Evolutionary conservation across 2,888 invertebrate species (phyloP).

Genomic region (Lobophora halterata): DNA sequence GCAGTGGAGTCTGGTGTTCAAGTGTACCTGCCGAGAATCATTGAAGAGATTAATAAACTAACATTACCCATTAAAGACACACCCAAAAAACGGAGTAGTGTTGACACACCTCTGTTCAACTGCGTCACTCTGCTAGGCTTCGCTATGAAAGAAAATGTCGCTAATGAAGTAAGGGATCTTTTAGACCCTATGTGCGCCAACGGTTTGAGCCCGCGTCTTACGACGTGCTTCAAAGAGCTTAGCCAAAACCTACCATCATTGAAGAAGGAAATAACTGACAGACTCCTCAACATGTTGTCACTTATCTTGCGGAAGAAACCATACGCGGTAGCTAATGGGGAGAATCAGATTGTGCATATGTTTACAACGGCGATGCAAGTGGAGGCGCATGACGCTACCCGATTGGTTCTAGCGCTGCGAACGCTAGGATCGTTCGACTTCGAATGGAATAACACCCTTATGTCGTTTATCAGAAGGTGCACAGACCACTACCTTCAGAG

Average conservation of each 20-base stretch:
- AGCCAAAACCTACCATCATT: conserved; percentile 93
- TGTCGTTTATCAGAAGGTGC: conserved; percentile 95
- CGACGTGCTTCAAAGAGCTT: conserved; percentile 94
- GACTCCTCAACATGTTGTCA: conserved; percentile 94
- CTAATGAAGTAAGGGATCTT: conserved; percentile 89
- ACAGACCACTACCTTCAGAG: conserved; percentile 94
- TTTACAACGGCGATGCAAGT: conserved; percentile 64
- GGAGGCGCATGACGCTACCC: conserved; percentile 88
- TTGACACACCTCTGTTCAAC: conserved; percentile 94
- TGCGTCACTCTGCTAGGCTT: conserved; percentile 96
- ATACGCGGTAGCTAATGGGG: conserved; percentile 82
- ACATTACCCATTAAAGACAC: conserved; percentile 89
- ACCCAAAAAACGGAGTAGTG: conserved; percentile 85
- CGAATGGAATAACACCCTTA: conserved; percentile 91
- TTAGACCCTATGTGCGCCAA: conserved; percentile 95
- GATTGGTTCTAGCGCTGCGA: conserved; percentile 93
- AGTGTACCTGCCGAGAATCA: conserved; percentile 89
- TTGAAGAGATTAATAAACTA: conserved; percentile 87
- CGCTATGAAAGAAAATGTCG: conserved; percentile 90
- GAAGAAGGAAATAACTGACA: conserved; percentile 95
- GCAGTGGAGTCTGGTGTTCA: conserved; percentile 92
- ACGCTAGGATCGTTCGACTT: conserved; percentile 96
- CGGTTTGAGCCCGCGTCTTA: conserved; percentile 93
- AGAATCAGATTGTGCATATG: conserved; percentile 65
- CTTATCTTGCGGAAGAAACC: conserved; percentile 94